Evolutionary conservation across 2,113 vertebrate genomes (phyloP), one percentile per base, ranked within the genome.

Genomic region (Sisor rabdophorus): DNA sequence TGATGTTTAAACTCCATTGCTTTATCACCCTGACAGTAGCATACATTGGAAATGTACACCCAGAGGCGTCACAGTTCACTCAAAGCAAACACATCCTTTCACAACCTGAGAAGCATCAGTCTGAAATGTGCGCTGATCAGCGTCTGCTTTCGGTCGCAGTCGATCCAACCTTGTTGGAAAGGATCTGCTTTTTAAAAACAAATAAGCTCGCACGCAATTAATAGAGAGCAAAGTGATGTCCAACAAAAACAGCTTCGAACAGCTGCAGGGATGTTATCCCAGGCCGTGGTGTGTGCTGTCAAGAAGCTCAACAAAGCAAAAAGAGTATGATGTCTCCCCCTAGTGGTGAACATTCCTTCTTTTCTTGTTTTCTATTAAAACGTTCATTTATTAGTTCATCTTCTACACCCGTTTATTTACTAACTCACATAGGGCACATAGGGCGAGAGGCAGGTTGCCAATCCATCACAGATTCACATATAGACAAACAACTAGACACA

Each of bases 311-410:
- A 6, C 6, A 53, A 17, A n/a, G 32, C 44, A 17, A 79, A 74
- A 71, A 53, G 74, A 68, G 64, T 74, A 73, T 11, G 9, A 59
- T 86, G 80, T 71, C 59, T 86, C 89, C 90, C 84, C 87, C 91
- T 91, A 85, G 88, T 89, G 90, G 88, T 60, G 2, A 71, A 26
- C 10, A 75, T 17, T 6, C 11, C 47, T 44, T 12, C 1, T 24
- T 36, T 28, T 40, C 19, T 32, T 19, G 22, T 20, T 11, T 16
- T 59, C 59, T 7, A 3, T 44, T 0, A 9, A 13, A 9, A 30
- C 22, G n/a, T n/a, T n/a, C n/a, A n/a, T n/a, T n/a, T n/a, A n/a
- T n/a, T n/a, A n/a, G n/a, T n/a, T n/a, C n/a, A n/a, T n/a, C n/a
- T n/a, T n/a, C n/a, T n/a, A n/a, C n/a, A n/a, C n/a, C n/a, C n/a